Conservation (phyloP, 2,113 vertebrate genomes). For the Anas platyrhynchos region DNA sequence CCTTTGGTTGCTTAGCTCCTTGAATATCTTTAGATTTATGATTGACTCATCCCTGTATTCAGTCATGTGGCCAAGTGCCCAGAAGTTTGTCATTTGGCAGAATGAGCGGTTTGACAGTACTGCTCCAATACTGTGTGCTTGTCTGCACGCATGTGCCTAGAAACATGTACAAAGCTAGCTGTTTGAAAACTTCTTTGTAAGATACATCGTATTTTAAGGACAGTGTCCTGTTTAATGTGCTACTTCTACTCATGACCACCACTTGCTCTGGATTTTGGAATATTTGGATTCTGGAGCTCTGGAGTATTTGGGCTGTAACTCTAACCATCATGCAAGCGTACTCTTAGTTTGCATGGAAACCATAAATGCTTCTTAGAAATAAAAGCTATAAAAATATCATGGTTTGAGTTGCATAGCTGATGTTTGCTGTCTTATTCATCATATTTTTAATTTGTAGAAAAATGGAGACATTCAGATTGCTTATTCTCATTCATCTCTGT, state of each 20-base stretch:
- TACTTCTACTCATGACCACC: background rate
- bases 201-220: background rate
- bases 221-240: background rate
- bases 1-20: background rate
- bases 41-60: background rate
- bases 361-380: background rate
- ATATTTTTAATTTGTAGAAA: background rate
- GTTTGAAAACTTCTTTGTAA: background rate
- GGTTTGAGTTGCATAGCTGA: background rate
- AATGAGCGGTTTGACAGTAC: background rate
- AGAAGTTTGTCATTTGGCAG: background rate
- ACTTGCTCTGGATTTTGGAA: background rate
- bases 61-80: background rate
- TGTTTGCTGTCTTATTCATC: background rate
- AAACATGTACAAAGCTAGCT: background rate
- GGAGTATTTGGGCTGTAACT: background rate
- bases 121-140: background rate
- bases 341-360: background rate
- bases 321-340: background rate
- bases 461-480: fast-evolving
- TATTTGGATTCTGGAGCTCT: too few species aligned
- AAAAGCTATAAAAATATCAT: background rate
- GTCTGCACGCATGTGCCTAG: background rate
- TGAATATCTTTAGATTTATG: background rate
- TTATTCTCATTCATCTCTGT: background rate